Evolutionary conservation across 2,797 vertebrate species (phyloP), one percentile per base, ranked within the genome.

Genomic region (Crenichthys baileyi): DNA sequence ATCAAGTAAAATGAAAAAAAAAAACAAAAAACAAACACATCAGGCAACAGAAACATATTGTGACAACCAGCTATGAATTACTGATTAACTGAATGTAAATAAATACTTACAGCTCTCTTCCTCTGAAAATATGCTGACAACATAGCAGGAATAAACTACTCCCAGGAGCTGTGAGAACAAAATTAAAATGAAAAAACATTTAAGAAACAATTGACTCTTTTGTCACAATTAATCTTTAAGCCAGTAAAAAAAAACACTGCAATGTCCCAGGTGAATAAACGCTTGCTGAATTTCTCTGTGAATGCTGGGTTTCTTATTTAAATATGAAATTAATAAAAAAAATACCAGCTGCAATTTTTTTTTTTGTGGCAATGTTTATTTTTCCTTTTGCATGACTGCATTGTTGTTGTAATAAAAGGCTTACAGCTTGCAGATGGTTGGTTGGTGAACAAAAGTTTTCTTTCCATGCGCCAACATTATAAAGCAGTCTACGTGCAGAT

Each of bases 81-180:
- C n/a, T 26, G 6, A 58, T 7, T 20, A 4, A 50, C 0, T 4
- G 1, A 16, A 24, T 48, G 29, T 24, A 60, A 65, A 76, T 5
- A 15, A 65, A 16, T 71, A 97, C 97, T 97, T 91, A 97, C 96
- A 98, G 92, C 95, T 96, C 93, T 97, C 97, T 70, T 97, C 97
- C 75, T 97, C 96, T 63, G 96, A 96, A 83, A 95, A 94, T 78
- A 94, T 93, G 63, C 95, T 97, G 93, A 96, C 94, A 51, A 97
- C 88, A 0, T 97, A 96, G 91, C 96, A 97, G 92, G 96, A 96
- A 0, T 95, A 97, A 86, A 97, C 91, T 58, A 97, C 97, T 72
- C 96, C 96, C 84, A 95, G 89, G 88, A 97, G 94, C 97, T 97
- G 92, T 63, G 89, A 55, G 22, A 24, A 78, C 5, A 0, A 83